phyloP scores from a whole-genome alignment of 53 echinoderm and acorn worm species.

The Paracentrotus lividus region DNA sequence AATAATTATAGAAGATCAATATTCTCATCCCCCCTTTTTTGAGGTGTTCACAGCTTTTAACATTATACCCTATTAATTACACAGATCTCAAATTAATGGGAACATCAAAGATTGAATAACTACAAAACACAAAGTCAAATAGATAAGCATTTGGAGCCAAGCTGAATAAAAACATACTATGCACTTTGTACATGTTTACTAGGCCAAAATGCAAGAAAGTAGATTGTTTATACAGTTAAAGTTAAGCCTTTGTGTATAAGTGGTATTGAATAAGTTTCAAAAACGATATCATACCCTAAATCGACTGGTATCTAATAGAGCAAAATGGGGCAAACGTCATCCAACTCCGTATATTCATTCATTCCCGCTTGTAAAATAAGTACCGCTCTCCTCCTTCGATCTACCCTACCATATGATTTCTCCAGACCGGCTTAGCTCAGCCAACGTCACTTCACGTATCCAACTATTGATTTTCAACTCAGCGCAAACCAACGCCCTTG shows the following conservation, averaged over 20 bases:
- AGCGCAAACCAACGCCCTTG: constrained; percentile 36
- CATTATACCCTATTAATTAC: no score
- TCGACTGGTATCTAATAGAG: neutral
- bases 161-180: no score
- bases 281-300: neutral
- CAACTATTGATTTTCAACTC: constrained; percentile 39
- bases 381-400: neutral
- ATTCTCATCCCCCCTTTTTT: no score
- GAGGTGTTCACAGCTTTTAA: no score
- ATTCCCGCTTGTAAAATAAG: neutral
- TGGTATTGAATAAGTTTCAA: neutral
- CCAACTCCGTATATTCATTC: no score
- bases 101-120: no score
- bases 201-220: no score
- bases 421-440: neutral
- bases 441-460: neutral
- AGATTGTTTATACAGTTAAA: neutral
- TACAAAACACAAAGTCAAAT: no score
- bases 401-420: neutral
- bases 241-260: neutral
- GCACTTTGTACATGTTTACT: no score
- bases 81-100: no score
- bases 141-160: no score
- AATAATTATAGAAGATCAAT: no score
- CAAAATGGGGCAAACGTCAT: constrained; percentile 8